Conservation (phyloP, 2,113 vertebrate species). For the Siniperca knerii region DNA sequence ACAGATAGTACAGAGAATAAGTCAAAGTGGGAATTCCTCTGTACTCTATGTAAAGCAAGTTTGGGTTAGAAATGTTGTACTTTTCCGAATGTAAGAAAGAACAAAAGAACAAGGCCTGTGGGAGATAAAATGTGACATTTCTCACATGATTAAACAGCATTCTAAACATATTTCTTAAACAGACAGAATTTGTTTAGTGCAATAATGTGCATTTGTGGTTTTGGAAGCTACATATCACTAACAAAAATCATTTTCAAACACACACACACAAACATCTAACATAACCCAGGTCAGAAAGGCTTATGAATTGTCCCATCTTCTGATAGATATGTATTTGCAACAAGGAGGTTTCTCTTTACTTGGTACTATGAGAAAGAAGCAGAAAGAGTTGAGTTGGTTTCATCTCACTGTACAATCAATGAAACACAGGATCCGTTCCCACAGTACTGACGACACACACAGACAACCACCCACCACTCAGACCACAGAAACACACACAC, state of each 20-base stretch:
- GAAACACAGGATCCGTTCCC: slow-evolving; percentile 57
- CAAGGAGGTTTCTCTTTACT: not conserved
- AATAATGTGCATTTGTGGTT: not conserved
- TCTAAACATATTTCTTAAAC: not conserved
- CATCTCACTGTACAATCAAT: slow-evolving; percentile 56
- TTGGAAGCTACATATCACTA: not conserved
- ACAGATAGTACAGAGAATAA: not conserved
- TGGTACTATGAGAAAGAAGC: not conserved
- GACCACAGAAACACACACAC: not conserved
- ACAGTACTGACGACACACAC: slow-evolving; percentile 47
- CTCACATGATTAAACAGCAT: not conserved
- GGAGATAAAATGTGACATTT: not conserved
- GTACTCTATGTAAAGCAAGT: not conserved
- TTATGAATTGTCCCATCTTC: not conserved
- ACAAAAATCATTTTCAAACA: not conserved
- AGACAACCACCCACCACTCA: slow-evolving; percentile 31
- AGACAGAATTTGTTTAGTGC: not conserved
- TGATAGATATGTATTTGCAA: not conserved
- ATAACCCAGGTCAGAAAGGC: not conserved
- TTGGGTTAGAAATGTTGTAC: too few relatives aligned
- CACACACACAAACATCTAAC: not conserved
- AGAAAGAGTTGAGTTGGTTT: slow-evolving; percentile 25
- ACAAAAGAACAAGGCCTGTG: not conserved
- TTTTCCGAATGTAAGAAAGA: too few relatives aligned
- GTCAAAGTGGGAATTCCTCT: slow-evolving; percentile 4